Percentiles rank a stretch among this genome's conserved stretches.
These are phyloP conservation scores for Rhea pennata DNA, from an alignment of 2,113 vertebrate genomes.

Conservation along the genomic window DNA sequence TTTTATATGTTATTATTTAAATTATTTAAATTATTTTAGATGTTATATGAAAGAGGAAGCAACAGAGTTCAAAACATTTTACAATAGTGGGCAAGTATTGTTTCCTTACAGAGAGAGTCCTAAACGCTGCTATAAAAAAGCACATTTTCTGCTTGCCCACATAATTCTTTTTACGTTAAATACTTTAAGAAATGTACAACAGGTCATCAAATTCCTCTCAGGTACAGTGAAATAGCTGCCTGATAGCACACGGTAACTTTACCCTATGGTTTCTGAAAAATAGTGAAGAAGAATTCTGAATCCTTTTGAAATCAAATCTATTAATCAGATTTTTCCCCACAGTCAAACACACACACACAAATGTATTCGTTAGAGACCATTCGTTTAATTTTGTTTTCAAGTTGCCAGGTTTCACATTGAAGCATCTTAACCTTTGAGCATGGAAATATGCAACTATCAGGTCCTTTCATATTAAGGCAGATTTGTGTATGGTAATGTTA, in stretches of 20 bases:
- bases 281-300: background rate
- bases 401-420: background rate
- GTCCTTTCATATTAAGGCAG: background rate
- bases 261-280: background rate
- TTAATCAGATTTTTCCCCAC: background rate
- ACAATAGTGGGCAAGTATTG: background rate
- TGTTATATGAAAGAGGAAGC: background rate
- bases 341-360: background rate
- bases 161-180: background rate
- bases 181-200: background rate
- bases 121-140: background rate
- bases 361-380: background rate
- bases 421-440: background rate
- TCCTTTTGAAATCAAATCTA: background rate
- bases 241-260: background rate
- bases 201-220: background rate
- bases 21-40: too few species aligned
- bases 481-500: background rate
- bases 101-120: background rate
- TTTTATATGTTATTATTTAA: background rate
- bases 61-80: background rate
- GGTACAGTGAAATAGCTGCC: background rate
- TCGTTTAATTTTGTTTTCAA: background rate
- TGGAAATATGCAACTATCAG: background rate
- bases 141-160: background rate